phyloP scores from a whole-genome alignment of 2,797 vertebrate genomes.

The Carapus acus region DNA sequence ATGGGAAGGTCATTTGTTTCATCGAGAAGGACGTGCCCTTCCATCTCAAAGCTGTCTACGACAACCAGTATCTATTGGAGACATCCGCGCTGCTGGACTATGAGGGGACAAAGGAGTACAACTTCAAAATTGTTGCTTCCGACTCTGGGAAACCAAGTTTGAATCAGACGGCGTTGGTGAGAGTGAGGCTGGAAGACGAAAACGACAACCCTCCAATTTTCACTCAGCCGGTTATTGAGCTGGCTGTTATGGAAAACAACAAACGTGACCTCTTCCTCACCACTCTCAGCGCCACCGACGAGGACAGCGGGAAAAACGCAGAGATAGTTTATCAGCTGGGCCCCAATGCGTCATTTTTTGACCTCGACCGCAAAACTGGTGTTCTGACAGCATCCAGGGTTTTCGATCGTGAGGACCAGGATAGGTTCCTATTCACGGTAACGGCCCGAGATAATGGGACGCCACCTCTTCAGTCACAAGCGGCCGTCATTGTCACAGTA shows the following conservation, averaged over 20 bases:
- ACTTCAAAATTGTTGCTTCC: constrained; percentile 98
- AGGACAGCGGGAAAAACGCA: constrained; percentile 97
- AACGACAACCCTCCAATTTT: constrained; percentile 99
- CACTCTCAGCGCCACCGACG: constrained; percentile 94
- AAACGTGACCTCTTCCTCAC: constrained; percentile 96
- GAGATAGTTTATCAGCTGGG: constrained; percentile 99
- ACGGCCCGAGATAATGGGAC: constrained; percentile 97
- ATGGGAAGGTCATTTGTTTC: constrained; percentile 98
- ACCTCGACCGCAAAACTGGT: constrained; percentile 96
- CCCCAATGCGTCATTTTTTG: constrained; percentile 98
- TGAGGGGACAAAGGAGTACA: constrained; percentile 98
- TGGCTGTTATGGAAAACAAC: constrained; percentile 97
- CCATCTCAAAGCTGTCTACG: constrained; percentile 96
- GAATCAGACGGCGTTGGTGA: constrained; percentile 95
- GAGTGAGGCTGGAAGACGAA: constrained; percentile 95
- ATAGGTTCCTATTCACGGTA: constrained; percentile 95
- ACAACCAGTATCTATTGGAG: constrained; percentile 98
- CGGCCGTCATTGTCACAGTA: constrained; percentile 94
- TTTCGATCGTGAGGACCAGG: constrained; percentile 97
- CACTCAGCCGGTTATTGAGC: constrained; percentile 96
- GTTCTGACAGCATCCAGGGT: constrained; percentile 95
- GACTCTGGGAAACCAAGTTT: constrained; percentile 97
- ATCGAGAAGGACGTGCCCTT: constrained; percentile 99
- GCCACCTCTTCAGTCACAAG: constrained; percentile 93
- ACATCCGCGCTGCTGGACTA: constrained; percentile 97